A percentile compares a stretch with the other conserved stretches of the same genome.
Evolutionary conservation across 2,888 invertebrate genomes (phyloP).

Genomic region (Apotomis turbidana): DNA sequence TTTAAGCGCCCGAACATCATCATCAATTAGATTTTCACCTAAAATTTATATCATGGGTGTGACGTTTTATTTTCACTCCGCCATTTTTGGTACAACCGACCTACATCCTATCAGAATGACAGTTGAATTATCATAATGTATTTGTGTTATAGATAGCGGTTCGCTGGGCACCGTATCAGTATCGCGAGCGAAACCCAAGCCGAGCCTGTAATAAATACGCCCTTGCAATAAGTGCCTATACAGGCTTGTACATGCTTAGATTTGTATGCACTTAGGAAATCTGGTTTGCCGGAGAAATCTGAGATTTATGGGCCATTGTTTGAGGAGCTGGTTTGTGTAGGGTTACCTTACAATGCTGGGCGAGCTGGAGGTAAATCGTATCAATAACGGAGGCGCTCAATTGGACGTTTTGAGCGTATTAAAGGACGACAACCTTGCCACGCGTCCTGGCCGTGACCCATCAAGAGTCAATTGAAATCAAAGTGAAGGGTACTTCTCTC

Average conservation of each 20-base stretch:
- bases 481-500: slow-evolving; percentile 13
- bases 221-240: slow-evolving; percentile 54
- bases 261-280: slow-evolving; percentile 45
- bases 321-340: slow-evolving; percentile 47
- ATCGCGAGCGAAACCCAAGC: slow-evolving; percentile 56
- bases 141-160: slow-evolving; percentile 40
- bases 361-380: slow-evolving; percentile 9
- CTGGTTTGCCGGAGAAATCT: slow-evolving; percentile 49
- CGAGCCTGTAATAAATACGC: slow-evolving; percentile 66
- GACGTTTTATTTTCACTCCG: neutral
- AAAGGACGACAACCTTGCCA: slow-evolving; percentile 29
- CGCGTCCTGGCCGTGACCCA: slow-evolving; percentile 32
- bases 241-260: slow-evolving; percentile 29
- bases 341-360: slow-evolving; percentile 20
- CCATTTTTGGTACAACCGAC: slow-evolving; percentile 23
- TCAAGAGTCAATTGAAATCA: slow-evolving; percentile 20
- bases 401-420: slow-evolving; percentile 29
- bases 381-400: slow-evolving; percentile 32
- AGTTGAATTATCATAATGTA: slow-evolving; percentile 49
- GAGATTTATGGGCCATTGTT: slow-evolving; percentile 48
- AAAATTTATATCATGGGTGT: neutral
- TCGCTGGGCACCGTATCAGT: slow-evolving; percentile 49
- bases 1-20: too few relatives aligned
- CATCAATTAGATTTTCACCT: too few relatives aligned
- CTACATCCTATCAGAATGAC: slow-evolving; percentile 44